phyloP scores from a whole-genome alignment of 2,113 vertebrate species.

The Opisthocomus hoazin region DNA sequence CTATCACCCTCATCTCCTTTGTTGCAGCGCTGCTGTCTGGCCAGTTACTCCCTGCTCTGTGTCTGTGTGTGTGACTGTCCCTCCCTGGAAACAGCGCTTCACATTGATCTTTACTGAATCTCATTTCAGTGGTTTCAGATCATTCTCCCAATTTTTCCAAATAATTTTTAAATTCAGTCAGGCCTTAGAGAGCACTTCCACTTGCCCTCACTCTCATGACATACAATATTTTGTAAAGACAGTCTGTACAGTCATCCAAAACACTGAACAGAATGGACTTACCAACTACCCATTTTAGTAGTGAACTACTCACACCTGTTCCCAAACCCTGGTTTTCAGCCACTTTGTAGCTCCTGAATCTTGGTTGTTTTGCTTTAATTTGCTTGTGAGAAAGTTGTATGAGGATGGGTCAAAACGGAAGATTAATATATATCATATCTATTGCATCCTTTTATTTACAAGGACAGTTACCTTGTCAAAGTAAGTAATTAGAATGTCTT shows the following conservation, averaged over 20 bases:
- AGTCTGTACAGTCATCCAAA: background rate
- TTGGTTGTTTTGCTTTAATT: background rate
- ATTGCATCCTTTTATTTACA: background rate
- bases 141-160: background rate
- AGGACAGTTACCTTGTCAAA: constrained; percentile 1
- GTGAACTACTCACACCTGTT: background rate
- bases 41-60: background rate
- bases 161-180: background rate
- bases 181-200: background rate
- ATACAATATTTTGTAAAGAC: background rate
- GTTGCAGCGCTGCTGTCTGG: background rate
- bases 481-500: background rate
- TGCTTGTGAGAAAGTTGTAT: background rate
- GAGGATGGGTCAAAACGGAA: background rate
- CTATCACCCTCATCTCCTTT: background rate
- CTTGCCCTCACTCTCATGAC: background rate
- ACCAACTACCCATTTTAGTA: background rate
- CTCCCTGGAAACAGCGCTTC: background rate
- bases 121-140: background rate
- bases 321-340: background rate
- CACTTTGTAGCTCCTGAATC: background rate
- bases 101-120: background rate
- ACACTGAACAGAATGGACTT: background rate
- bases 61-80: background rate
- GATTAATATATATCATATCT: background rate